Evolutionary conservation across 2,113 vertebrate genomes (phyloP).

Genomic region (Phalacrocorax aristotelis): DNA sequence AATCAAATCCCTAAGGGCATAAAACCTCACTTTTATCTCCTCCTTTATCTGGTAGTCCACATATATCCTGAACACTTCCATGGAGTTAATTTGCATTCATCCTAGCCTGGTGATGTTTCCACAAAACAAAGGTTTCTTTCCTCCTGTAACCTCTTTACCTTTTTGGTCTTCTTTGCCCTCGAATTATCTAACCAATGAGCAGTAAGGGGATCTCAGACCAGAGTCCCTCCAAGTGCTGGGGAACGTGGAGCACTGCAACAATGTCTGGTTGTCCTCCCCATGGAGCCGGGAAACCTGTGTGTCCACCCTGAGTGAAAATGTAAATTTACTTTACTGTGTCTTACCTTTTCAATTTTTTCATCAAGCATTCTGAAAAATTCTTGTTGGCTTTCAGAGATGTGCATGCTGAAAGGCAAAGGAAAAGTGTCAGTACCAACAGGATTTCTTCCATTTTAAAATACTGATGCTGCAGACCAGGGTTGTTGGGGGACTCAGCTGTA

Average conservation of each 20-base stretch:
- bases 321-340: not conserved
- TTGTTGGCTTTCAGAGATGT: conserved; percentile 99
- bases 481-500: not conserved
- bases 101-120: not conserved
- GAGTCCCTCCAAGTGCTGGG: not conserved
- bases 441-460: not conserved
- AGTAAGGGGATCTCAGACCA: not conserved
- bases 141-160: not conserved
- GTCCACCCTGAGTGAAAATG: rapidly evolving
- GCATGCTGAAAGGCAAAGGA: conserved; percentile 84
- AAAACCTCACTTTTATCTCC: not conserved
- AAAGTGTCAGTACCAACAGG: not conserved
- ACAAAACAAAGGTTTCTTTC: not conserved
- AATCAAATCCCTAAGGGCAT: not conserved
- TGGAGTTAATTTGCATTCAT: not conserved
- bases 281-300: rapidly evolving
- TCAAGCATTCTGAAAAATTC: conserved; percentile 99
- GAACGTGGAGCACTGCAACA: not conserved
- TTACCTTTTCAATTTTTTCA: conserved; percentile 99
- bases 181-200: not conserved
- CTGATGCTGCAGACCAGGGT: not conserved
- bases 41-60: not conserved
- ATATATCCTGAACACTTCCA: not conserved
- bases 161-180: not conserved
- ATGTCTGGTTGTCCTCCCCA: not conserved